Percentiles rank a stretch among this genome's conserved stretches.
Conservation (phyloP, 2,797 vertebrate species). For the Phataginus tricuspis region DNA sequence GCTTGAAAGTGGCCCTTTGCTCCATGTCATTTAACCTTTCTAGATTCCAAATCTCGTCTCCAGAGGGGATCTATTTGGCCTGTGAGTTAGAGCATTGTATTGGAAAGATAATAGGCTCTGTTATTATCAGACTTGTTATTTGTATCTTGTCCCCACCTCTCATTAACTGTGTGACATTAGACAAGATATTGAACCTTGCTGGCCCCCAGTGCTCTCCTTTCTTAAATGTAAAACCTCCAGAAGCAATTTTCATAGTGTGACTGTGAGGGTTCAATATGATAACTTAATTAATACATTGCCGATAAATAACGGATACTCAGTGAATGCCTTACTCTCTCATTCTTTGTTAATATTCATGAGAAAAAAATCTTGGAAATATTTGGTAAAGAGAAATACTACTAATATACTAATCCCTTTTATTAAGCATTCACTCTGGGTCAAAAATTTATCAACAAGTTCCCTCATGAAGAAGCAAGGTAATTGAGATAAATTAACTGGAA, state of each 20-base stretch:
- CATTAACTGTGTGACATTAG: not conserved
- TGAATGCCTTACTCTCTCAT: not conserved
- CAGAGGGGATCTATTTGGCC: not conserved
- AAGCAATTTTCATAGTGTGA: not conserved
- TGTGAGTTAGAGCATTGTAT: constrained; percentile 1
- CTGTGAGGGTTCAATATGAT: not conserved
- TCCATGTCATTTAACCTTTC: constrained; percentile 39
- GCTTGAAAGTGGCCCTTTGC: not conserved
- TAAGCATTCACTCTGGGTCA: constrained; percentile 61
- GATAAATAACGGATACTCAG: not conserved
- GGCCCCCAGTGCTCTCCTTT: not conserved
- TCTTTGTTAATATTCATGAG: constrained; percentile 57
- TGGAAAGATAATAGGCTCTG: constrained; percentile 25
- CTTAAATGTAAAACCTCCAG: not conserved
- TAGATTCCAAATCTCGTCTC: not conserved
- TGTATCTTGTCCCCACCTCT: not conserved
- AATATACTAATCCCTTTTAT: constrained; percentile 58
- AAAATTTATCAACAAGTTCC: constrained; percentile 76
- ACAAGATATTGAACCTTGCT: not conserved
- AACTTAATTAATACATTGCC: not conserved
- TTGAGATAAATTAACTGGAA: constrained; percentile 77
- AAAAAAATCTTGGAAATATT: constrained; percentile 59
- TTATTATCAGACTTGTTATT: not conserved
- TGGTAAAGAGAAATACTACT: constrained; percentile 45
- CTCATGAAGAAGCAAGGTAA: constrained; percentile 71